Conservation (phyloP, 2,113 vertebrate species). For the Brachypodius melanocephalos region DNA sequence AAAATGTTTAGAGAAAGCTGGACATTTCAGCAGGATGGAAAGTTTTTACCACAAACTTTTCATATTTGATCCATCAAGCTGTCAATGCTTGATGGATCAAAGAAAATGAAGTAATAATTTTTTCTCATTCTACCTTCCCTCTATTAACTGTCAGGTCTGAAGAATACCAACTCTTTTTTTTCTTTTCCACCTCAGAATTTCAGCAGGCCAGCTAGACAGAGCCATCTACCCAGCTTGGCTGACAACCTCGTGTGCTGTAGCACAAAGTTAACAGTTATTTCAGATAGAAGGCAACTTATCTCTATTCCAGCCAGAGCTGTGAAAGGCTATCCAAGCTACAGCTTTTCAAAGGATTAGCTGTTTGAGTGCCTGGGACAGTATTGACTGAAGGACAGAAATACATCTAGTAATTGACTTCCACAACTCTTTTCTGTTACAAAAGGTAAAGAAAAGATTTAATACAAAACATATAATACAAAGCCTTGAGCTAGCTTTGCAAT, state of each 20-base stretch:
- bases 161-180: fast-evolving
- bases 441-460: background rate
- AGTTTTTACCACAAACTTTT: background rate
- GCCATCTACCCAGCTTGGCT: background rate
- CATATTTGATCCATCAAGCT: background rate
- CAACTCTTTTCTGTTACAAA: background rate
- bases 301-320: background rate
- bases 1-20: background rate
- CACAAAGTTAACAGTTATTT: background rate
- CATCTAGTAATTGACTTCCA: background rate
- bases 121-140: background rate
- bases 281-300: background rate
- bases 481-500: background rate
- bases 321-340: background rate
- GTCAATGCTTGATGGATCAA: no score
- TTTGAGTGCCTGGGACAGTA: background rate
- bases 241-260: fast-evolving
- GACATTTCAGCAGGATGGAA: background rate
- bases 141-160: background rate
- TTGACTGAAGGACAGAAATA: background rate
- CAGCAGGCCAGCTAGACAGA: background rate
- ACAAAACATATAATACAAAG: background rate
- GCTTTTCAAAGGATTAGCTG: background rate
- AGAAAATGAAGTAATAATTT: background rate
- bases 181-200: background rate